Conservation (phyloP, 2,888 invertebrate genomes). For the Bellardia bayeri region DNA sequence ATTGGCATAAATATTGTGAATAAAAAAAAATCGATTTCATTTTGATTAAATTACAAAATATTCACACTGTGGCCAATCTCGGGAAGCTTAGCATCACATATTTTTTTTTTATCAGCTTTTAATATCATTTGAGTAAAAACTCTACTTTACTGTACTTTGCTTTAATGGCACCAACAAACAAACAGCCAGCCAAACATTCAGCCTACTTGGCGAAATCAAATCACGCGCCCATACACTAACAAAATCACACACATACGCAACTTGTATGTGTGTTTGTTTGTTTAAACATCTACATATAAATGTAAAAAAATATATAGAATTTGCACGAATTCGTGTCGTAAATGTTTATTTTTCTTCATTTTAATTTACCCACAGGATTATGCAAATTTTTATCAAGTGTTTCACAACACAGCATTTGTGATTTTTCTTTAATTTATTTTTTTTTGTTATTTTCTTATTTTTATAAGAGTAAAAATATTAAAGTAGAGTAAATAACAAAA, state of each 20-base stretch:
- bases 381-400: constrained; percentile 68
- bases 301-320: constrained; percentile 9
- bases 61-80: constrained; percentile 6
- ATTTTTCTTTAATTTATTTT: constrained; percentile 3
- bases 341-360: constrained; percentile 54
- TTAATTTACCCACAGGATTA: constrained; percentile 69
- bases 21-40: constrained; percentile 30
- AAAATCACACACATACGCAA: background rate
- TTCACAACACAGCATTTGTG: constrained; percentile 26
- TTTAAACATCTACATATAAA: background rate
- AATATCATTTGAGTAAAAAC: constrained; percentile 45
- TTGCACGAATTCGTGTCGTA: constrained; percentile 37
- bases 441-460: background rate
- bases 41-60: constrained; percentile 23
- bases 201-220: constrained; percentile 26
- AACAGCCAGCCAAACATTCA: background rate
- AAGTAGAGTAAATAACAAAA: constrained; percentile 11
- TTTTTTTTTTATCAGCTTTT: constrained; percentile 35
- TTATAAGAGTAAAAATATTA: constrained; percentile 20
- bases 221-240: constrained; percentile 9
- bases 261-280: background rate
- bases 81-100: constrained; percentile 4
- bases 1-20: background rate
- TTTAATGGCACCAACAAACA: constrained; percentile 15
- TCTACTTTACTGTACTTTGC: constrained; percentile 13